phyloP scores from a whole-genome alignment of 2,797 vertebrate genomes.

The Dromococcyx pavoninus region DNA sequence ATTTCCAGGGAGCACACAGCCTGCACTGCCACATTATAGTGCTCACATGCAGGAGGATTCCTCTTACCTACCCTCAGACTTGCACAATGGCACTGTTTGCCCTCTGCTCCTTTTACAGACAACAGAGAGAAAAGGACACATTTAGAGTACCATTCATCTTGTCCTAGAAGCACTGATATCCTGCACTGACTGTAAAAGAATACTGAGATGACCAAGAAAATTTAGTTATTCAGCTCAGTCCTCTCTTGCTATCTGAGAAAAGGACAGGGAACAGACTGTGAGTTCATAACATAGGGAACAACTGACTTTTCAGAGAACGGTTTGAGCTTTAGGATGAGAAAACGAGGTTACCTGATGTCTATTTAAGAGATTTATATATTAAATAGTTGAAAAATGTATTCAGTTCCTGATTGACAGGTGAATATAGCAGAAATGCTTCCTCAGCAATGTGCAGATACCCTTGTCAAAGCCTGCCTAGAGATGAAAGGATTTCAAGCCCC shows the following conservation, averaged over 20 bases:
- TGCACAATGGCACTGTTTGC: background rate
- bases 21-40: background rate
- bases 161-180: background rate
- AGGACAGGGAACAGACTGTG: background rate
- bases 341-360: background rate
- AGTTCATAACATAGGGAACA: background rate
- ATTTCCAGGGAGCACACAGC: background rate
- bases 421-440: background rate
- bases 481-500: slow-evolving; percentile 37
- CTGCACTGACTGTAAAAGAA: background rate
- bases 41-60: background rate
- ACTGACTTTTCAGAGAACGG: background rate
- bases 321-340: background rate
- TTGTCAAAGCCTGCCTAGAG: slow-evolving; percentile 11
- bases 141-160: background rate
- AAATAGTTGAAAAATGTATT: background rate
- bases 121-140: background rate
- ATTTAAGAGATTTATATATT: background rate
- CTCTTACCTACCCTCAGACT: background rate
- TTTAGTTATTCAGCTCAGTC: background rate
- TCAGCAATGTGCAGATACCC: slow-evolving; percentile 34
- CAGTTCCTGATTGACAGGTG: background rate
- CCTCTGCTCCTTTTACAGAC: background rate
- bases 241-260: background rate
- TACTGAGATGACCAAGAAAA: background rate